Conservation (phyloP, 1,140 invertebrate genomes). For the Bombus confusus region DNA sequence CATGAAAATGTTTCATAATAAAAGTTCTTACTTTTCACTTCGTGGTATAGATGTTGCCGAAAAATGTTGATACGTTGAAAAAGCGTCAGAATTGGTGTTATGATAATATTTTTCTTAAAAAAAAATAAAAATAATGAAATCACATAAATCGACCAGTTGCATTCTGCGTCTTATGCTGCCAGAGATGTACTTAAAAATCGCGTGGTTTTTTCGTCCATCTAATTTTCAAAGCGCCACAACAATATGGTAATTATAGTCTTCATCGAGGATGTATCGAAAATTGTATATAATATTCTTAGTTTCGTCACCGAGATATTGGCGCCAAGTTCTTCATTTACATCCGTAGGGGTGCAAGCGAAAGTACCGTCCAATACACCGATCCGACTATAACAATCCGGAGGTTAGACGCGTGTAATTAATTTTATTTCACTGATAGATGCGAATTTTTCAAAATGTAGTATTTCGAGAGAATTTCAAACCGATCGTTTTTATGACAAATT, state of each 20-base stretch:
- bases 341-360: slow-evolving; percentile 34
- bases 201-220: not conserved
- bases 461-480: not conserved
- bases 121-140: not conserved
- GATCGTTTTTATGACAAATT: not conserved
- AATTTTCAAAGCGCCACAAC: not conserved
- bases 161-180: not conserved
- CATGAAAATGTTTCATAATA: not conserved
- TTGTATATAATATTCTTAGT: slow-evolving; percentile 1
- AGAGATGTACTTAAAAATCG: slow-evolving; percentile 13
- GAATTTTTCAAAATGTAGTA: not conserved
- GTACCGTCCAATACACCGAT: slow-evolving; percentile 61
- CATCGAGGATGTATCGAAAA: not conserved
- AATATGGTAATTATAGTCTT: not conserved
- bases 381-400: slow-evolving; percentile 35
- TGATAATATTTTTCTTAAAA: not conserved
- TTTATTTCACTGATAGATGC: not conserved
- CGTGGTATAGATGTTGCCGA: not conserved
- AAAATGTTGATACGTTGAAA: not conserved
- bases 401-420: slow-evolving; percentile 31
- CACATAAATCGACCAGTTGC: not conserved
- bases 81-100: not conserved
- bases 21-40: too few species aligned
- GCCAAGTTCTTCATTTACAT: slow-evolving; percentile 14
- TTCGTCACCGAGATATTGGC: slow-evolving; percentile 19